Evolutionary conservation across 2,113 vertebrate genomes (phyloP), one percentile per base, ranked within the genome.

Genomic region (Dunckerocampus dactyliophorus): DNA sequence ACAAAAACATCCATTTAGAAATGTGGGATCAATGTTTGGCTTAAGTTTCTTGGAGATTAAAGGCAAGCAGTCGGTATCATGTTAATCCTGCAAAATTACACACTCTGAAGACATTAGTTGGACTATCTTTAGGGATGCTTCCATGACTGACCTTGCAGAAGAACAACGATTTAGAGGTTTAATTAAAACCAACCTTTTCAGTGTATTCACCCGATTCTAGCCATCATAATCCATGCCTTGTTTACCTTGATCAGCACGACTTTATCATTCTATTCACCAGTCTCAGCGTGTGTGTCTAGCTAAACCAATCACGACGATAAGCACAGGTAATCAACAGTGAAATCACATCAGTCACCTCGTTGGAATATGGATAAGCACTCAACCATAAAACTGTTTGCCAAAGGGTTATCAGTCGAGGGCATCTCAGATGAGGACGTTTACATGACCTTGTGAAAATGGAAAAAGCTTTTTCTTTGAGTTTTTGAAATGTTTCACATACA

Each of bases 271-370:
- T 73, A 59, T 81, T 77, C 69, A 62, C 54, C 52, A 19, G 63
- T 52, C 71, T 63, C 49, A 6, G 52, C 63, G 59, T 89, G 82
- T 90, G 89, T 87, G 85, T 79, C 73, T 52, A 83, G 74, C 78
- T 75, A 76, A 88, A 84, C 77, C 82, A 88, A 85, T 87, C 79
- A 57, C 58, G 66, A 53, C 60, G 74, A 88, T 85, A 79, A 82
- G 72, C 80, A 61, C 81, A 83, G 82, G 85, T 82, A 89, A 90
- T 89, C 87, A 85, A 79, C 80, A 59, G 81, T 88, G 84, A 88
- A 88, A 89, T 87, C 84, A 54, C 77, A 81, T 81, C 71, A 63
- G 68, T 80, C 77, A 76, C 75, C 83, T 84, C 75, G 9, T 64
- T 50, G 83, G 79, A 86, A 87, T 84, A 88, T 83, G 79, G 85